Percentiles rank a stretch among this genome's conserved stretches.
Conservation (phyloP, 2,113 vertebrate genomes). For the Tragelaphus scriptus region DNA sequence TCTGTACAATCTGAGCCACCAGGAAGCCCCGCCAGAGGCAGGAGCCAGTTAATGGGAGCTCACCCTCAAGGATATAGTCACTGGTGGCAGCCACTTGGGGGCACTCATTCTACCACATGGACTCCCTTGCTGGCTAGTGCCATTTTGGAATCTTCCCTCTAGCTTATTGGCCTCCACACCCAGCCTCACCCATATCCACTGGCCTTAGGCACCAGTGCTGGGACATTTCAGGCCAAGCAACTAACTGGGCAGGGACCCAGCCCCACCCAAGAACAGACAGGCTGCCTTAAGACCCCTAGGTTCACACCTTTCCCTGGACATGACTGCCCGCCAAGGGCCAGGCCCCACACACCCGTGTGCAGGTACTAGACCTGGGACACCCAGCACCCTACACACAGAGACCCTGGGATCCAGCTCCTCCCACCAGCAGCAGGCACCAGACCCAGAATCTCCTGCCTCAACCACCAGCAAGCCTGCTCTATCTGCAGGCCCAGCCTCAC, state of each 20-base stretch:
- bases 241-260: background rate
- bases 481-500: background rate
- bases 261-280: background rate
- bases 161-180: background rate
- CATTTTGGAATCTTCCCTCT: background rate
- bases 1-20: background rate
- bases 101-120: background rate
- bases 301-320: background rate
- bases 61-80: background rate
- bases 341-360: background rate
- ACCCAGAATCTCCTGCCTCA: background rate
- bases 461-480: background rate
- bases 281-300: background rate
- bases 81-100: background rate
- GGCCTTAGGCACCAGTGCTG: background rate
- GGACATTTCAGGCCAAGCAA: background rate
- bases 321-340: background rate
- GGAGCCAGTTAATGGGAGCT: background rate
- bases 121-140: background rate
- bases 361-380: background rate
- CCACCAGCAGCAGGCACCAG: background rate
- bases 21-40: background rate
- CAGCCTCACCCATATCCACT: background rate
- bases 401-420: background rate
- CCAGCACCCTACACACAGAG: background rate